These are phyloP conservation scores for Pituophis catenifer DNA, from an alignment of 2,113 vertebrate genomes.

Conservation along the genomic window DNA sequence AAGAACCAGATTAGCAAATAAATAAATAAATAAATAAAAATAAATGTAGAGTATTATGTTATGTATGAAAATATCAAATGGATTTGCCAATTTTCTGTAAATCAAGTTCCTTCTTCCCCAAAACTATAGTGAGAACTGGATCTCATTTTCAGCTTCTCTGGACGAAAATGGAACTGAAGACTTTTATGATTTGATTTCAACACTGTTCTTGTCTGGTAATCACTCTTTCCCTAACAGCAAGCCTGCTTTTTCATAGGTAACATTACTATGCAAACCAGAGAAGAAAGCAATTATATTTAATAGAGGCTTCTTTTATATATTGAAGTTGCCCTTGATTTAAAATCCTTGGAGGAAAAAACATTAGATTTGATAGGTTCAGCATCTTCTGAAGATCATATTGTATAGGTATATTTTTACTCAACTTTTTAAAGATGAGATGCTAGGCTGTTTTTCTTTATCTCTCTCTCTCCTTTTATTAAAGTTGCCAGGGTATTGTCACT, in stretches of 20 bases:
- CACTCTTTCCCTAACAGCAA: slow-evolving; percentile 3
- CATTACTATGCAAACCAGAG: slow-evolving; percentile 2
- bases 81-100: neutral
- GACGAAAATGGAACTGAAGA: neutral
- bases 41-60: neutral
- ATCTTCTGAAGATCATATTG: slow-evolving; percentile 14
- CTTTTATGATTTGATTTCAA: neutral
- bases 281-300: slow-evolving; percentile 5
- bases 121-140: neutral
- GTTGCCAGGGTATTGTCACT: neutral
- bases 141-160: neutral
- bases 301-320: slow-evolving; percentile 32
- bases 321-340: slow-evolving; percentile 21
- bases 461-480: neutral
- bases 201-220: slow-evolving; percentile 29
- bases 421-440: neutral
- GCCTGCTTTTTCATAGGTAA: neutral
- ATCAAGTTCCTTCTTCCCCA: neutral
- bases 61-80: neutral
- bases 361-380: slow-evolving; percentile 21
- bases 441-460: neutral
- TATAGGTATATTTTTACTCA: neutral
- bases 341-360: slow-evolving; percentile 22
- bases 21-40: no score
- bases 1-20: neutral